Base-by-base conservation (phyloP, 2,888 invertebrate species). In the Pollenia labialis region DNA sequence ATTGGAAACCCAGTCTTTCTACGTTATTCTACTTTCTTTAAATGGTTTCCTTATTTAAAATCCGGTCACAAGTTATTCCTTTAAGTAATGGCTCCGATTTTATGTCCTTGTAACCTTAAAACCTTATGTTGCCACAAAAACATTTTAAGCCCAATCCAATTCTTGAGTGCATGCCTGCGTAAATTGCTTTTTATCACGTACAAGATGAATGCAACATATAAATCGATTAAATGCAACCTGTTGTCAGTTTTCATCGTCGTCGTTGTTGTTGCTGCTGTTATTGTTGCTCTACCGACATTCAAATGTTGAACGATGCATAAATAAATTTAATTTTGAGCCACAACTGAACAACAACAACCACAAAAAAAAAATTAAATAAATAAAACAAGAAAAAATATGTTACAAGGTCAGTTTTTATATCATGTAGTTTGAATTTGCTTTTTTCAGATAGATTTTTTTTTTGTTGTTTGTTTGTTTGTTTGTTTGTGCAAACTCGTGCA, bases 331-430 rank as follows among this genome's bases (percentile, higher is more conserved):
- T 82, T 32, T 86, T 79, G 32, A 75, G 60, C 81, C 64, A 52
- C 66, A 79, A 82, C 71, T 66, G 52, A 74, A 81, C 50, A 40
- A 66, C 60, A 68, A 44, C 68, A 64, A 66, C 74, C 58, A 48
- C 40, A 44, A 18, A 42, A 40, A 58, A 56, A 52, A 2, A 64
- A 69, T 23, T 18, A 62, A 40, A 64, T 42, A 32, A 77, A 72
- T 11, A 50, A 62, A 84, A 50, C 42, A 71, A 60, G 42, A 64
- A 79, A 50, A 85, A 74, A 85, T 84, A 77, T 87, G 84, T 87
- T 81, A 87, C 87, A 84, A 87, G 87, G 87, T 74, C 81, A 83
- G 74, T 81, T 84, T 81, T 76, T 76, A 52, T 68, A 72, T 72
- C 62, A 71, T 71, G 81, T 68, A 44, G 54, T 72, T 71, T 64